Evolutionary conservation across 2,888 invertebrate species (phyloP).

Genomic region (Zonitis immaculata): DNA sequence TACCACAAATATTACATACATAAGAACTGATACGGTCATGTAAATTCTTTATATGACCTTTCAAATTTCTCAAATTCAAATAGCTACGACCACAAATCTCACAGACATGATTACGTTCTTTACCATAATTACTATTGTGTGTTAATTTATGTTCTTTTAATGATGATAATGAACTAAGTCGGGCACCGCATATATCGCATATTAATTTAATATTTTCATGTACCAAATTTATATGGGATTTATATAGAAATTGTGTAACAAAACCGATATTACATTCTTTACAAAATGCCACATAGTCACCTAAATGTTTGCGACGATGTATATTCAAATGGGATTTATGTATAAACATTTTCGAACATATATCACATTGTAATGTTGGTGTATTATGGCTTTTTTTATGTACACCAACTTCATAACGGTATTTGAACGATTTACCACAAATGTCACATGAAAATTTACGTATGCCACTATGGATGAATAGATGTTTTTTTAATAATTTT

Average conservation of each 20-base stretch:
- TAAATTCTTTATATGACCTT: slow-evolving; percentile 34
- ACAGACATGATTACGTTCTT: slow-evolving; percentile 40
- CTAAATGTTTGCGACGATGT: slow-evolving; percentile 56
- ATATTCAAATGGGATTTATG: slow-evolving; percentile 58
- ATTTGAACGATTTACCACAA: slow-evolving; percentile 42
- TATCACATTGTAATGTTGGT: slow-evolving; percentile 55
- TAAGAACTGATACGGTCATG: slow-evolving; percentile 34
- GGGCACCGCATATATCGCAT: slow-evolving; percentile 36
- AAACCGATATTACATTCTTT: slow-evolving; percentile 41
- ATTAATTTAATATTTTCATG: slow-evolving; percentile 36
- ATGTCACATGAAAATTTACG: slow-evolving; percentile 39
- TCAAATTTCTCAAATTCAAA: slow-evolving; percentile 40
- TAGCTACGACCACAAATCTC: slow-evolving; percentile 49
- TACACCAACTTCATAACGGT: slow-evolving; percentile 39
- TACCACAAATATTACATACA: slow-evolving; percentile 43
- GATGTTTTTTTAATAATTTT: slow-evolving; percentile 41
- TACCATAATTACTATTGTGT: slow-evolving; percentile 33
- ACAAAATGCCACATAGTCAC: slow-evolving; percentile 41
- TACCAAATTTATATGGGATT: slow-evolving; percentile 33
- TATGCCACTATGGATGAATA: slow-evolving; percentile 39
- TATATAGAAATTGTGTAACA: slow-evolving; percentile 33
- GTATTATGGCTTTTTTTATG: slow-evolving; percentile 56
- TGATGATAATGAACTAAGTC: slow-evolving; percentile 31
- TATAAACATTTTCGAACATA: slow-evolving; percentile 58
- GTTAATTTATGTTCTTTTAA: slow-evolving; percentile 37